Conservation (phyloP, 2,113 vertebrate species). For the Paramormyrops kingsleyae region DNA sequence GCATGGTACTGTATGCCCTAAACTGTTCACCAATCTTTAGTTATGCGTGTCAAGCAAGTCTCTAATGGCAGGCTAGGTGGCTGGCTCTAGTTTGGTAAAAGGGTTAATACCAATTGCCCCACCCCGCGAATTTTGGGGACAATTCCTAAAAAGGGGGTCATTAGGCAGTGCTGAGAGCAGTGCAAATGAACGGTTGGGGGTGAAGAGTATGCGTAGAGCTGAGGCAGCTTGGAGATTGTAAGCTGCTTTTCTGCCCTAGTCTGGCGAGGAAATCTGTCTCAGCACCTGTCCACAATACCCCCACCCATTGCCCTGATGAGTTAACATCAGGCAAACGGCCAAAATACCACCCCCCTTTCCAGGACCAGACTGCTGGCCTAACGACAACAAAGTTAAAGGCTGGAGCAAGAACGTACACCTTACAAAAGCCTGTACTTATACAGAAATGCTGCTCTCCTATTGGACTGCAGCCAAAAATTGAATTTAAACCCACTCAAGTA, state of each 20-base stretch:
- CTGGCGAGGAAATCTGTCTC: conserved; percentile 10
- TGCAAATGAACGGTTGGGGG: neutral
- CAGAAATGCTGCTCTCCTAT: neutral
- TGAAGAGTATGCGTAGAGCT: neutral
- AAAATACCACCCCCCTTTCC: neutral
- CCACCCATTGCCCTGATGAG: neutral
- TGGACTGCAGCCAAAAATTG: neutral
- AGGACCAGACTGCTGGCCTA: neutral
- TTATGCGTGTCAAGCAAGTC: neutral
- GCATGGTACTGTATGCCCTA: neutral
- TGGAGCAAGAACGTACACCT: neutral
- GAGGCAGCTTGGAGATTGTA: neutral
- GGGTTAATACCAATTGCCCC: neutral
- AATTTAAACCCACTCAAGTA: neutral
- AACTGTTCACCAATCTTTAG: neutral
- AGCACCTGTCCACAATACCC: conserved; percentile 14
- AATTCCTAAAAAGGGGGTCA: neutral
- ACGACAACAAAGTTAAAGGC: neutral
- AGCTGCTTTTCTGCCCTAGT: conserved; percentile 17
- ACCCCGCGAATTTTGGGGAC: neutral
- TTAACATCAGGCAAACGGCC: neutral
- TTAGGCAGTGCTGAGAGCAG: neutral
- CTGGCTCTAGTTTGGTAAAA: neutral
- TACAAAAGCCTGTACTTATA: neutral
- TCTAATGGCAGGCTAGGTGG: neutral